These are phyloP conservation scores for Anolis sagrei DNA, from an alignment of 2,113 vertebrate species.

Conservation along the genomic window DNA sequence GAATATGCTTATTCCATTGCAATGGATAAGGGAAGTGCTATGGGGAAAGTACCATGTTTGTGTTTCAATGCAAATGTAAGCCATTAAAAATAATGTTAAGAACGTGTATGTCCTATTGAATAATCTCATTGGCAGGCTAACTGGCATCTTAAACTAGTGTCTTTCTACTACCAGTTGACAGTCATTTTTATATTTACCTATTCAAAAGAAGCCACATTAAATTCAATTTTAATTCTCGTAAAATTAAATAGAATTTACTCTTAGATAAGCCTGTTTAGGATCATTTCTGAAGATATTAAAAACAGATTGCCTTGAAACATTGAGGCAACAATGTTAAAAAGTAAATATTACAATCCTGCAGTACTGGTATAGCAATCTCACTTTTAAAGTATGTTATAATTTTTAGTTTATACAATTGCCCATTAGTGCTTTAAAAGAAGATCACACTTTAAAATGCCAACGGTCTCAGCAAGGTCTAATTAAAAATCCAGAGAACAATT, in stretches of 20 bases:
- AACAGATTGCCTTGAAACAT: not conserved
- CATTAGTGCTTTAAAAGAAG: conserved; percentile 40
- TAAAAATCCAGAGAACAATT: conserved; percentile 63
- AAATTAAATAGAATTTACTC: not conserved
- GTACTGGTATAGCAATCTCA: not conserved
- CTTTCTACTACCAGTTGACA: not conserved
- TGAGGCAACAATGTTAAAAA: not conserved
- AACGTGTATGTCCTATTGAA: not conserved
- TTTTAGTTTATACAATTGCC: not conserved
- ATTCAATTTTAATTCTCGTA: not conserved
- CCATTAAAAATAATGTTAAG: not conserved
- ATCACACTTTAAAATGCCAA: conserved; percentile 26
- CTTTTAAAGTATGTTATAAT: not conserved
- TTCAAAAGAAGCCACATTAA: not conserved
- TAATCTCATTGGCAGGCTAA: not conserved
- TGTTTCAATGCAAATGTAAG: not conserved
- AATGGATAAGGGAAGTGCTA: not conserved
- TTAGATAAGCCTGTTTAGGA: not conserved
- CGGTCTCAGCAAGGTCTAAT: conserved; percentile 43
- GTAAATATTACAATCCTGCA: not conserved
- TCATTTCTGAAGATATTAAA: not conserved
- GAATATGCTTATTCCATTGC: not conserved
- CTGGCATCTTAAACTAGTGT: not conserved
- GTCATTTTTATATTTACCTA: not conserved
- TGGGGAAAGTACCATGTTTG: not conserved